Evolutionary conservation across 2,888 invertebrate genomes (phyloP), one percentile per base, ranked within the genome.

Genomic region (Gisinianus flammeolus): DNA sequence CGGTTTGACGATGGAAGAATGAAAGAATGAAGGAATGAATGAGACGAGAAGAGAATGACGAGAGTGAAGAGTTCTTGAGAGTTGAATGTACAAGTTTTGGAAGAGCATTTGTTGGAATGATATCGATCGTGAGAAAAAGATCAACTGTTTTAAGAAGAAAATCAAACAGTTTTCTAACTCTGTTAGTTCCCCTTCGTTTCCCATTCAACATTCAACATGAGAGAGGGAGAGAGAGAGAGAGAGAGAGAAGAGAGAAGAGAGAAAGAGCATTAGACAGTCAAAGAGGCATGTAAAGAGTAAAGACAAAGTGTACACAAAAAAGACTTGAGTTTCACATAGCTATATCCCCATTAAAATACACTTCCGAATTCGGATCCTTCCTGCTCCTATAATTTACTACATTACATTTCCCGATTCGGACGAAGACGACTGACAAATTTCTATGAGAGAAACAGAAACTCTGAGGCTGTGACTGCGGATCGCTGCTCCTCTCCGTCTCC

Each of bases 101-200:
- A 28, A 31, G 30, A 12, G 28, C 28, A 10, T 10, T 10, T 54
- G 71, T n/a, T 12, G 33, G 67, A 44, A 54, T 28, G 22, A 67
- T 72, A 77, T 77, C 62, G 72, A 77, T 72, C 79, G 74, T 79
- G 79, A 79, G 79, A 76, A 80, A 73, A 80, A 77, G 80, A 80
- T 79, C 80, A 80, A 80, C 80, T 80, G 80, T 79, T 80, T 76
- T 80, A 78, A 80, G 80, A 79, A 79, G 80, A 80, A 80, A 79
- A 78, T 80, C 76, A 80, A 80, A 80, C 80, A 80, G 26, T 80
- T 80, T 76, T 71, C 72, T 70, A 77, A 77, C 74, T 74, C 74
- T 44, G 35, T 67, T 66, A 66, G 30, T 52, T 67, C 66, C 67
- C 66, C 52, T 66, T 74, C 44, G 33, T 67, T 67, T 67, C 67